Base-by-base conservation (phyloP, 2,797 vertebrate species). In the Poecilia velifera region DNA sequence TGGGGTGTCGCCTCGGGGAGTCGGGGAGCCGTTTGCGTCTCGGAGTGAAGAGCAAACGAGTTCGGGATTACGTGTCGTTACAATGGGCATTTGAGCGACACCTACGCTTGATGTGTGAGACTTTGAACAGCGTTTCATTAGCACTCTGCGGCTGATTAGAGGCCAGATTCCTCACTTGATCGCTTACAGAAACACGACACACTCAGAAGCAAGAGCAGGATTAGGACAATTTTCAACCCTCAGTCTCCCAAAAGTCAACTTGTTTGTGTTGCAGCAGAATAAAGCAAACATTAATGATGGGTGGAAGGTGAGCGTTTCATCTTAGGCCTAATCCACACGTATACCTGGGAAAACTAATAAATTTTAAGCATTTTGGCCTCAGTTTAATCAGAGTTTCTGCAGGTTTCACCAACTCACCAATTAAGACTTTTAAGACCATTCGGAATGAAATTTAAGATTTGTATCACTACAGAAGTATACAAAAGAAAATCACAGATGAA, bases 1-100 rank as follows among this genome's bases (percentile, higher is more conserved):
- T 96, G 94, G 94, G 92, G 89, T 88, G 77, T 87, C 43, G 80
- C 94, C 92, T 82, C 34, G 13, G 91, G 93, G 84, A 73, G 55
- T 77, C 14, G 25, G 82, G 68, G 76, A 57, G 66, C 59, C 80
- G 81, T 84, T 84, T 82, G 77, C 82, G 72, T 91, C 73, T 36
- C 43, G 82, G 79, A 72, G 64, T 76, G 81, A 25, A 80, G 20
- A 81, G 75, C 66, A 55, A 86, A 85, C 73, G 81, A 84, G 84
- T 83, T 89, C 87, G 81, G 47, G 74, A 76, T 86, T 53, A 57
- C 59, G 75, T 79, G 86, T 78, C 45, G 78, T 89, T 80, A 90
- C 83, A 90, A 84, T 14, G 55, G 62, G 71, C 78, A 74, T 74
- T 85, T 59, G 47, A 84, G 66, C 25, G 45, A 83, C 76, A 79